These are phyloP conservation scores for Hylomyscus alleni DNA, from an alignment of 2,797 vertebrate species.

Conservation along the genomic window DNA sequence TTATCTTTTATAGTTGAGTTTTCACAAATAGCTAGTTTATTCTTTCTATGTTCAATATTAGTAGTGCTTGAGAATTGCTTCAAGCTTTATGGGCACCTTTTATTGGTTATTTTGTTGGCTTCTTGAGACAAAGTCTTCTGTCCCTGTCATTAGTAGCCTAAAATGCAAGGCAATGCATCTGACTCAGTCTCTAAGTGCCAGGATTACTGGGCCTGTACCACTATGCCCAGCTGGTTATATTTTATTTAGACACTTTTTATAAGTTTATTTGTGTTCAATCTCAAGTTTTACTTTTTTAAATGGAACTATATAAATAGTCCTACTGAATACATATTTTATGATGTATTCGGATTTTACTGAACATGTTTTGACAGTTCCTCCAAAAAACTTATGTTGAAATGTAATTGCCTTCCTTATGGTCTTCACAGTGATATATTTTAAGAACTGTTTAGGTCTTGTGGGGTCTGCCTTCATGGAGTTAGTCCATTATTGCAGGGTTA, in stretches of 20 bases:
- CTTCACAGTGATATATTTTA: not conserved
- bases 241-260: not conserved
- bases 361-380: not conserved
- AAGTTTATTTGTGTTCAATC: not conserved
- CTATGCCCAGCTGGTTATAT: not conserved
- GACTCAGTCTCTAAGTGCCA: not conserved
- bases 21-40: not conserved
- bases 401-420: not conserved
- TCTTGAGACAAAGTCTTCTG: not conserved
- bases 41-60: conserved; percentile 34
- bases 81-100: not conserved
- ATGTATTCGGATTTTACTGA: not conserved
- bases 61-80: not conserved
- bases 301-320: not conserved
- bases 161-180: not conserved
- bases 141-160: not conserved
- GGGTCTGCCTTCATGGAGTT: not conserved
- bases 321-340: conserved; percentile 25
- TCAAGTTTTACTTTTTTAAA: not conserved
- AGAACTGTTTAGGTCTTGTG: not conserved
- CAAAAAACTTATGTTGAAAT: not conserved
- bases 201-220: not conserved
- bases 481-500: no score
- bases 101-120: not conserved
- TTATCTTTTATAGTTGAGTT: not conserved